Evolutionary conservation across 2,113 vertebrate species (phyloP).

Genomic region (Uria aalge): DNA sequence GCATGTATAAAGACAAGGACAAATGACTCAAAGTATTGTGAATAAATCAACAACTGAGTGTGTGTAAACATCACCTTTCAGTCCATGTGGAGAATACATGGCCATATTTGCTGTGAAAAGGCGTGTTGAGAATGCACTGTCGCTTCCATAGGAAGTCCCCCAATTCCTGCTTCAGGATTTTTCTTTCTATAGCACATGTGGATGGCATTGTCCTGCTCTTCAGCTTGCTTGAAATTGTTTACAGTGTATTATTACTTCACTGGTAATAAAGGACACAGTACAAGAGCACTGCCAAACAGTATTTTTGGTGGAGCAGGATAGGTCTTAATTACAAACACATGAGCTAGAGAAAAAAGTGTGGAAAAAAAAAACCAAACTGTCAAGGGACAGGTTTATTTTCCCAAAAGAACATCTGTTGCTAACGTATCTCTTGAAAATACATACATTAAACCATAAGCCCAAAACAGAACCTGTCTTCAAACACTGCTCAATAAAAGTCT

Average conservation of each 20-base stretch:
- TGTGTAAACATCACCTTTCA: neutral
- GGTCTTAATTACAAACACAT: neutral
- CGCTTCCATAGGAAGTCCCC: neutral
- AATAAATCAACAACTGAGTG: neutral
- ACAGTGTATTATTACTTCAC: neutral
- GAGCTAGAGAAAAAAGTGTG: neutral
- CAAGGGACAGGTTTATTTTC: neutral
- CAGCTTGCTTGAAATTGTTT: neutral
- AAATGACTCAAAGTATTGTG: neutral
- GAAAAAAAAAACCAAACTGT: neutral
- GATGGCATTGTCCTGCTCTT: neutral
- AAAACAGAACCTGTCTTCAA: slow-evolving; percentile 5
- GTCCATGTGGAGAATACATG: neutral
- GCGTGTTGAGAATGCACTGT: neutral
- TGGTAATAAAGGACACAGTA: neutral
- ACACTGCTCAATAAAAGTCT: slow-evolving; percentile 1
- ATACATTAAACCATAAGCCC: neutral
- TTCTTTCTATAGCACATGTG: neutral
- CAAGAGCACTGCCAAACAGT: neutral
- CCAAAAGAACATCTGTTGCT: slow-evolving; percentile 14
- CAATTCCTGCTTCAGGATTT: neutral
- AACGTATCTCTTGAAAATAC: neutral
- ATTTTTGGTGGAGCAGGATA: neutral
- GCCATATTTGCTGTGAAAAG: neutral
- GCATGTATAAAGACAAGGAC: neutral